phyloP scores from a whole-genome alignment of 2,888 invertebrate species.

The Tetramorium bicarinatum region DNA sequence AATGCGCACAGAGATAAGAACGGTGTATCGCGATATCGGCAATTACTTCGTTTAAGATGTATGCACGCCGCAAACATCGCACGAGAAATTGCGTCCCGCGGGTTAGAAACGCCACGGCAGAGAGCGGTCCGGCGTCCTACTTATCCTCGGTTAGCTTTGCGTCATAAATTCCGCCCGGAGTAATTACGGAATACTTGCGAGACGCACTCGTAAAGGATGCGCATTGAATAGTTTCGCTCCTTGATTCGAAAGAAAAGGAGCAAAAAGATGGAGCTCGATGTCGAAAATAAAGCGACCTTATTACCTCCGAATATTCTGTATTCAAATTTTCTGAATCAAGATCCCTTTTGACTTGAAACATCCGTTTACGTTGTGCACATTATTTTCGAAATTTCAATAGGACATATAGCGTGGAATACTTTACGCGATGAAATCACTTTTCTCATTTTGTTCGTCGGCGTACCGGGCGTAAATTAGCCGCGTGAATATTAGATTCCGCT shows the following conservation, averaged over 20 bases:
- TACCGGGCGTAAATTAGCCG: background rate
- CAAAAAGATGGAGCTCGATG: background rate
- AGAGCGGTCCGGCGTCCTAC: conserved; percentile 9
- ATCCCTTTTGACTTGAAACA: background rate
- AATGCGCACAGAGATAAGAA: background rate
- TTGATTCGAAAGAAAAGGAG: background rate
- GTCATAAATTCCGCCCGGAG: conserved; percentile 11
- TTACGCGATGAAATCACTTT: background rate
- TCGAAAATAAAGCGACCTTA: background rate
- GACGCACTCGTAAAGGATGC: background rate
- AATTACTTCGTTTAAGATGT: conserved; percentile 34
- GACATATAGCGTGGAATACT: background rate
- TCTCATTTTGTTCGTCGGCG: background rate
- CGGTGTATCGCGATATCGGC: conserved; percentile 32
- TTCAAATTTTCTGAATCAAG: background rate
- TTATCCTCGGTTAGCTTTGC: conserved; percentile 9
- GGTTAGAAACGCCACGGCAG: background rate
- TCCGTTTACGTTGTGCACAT: background rate
- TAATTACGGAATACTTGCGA: conserved; percentile 21
- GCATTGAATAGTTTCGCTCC: background rate
- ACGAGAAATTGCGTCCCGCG: conserved; percentile 17
- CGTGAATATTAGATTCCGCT: conserved; percentile 26
- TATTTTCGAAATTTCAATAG: background rate
- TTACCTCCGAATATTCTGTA: background rate
- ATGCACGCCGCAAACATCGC: conserved; percentile 23